Base-by-base conservation (phyloP, 2,797 vertebrate species). In the Aphelocoma californica region DNA sequence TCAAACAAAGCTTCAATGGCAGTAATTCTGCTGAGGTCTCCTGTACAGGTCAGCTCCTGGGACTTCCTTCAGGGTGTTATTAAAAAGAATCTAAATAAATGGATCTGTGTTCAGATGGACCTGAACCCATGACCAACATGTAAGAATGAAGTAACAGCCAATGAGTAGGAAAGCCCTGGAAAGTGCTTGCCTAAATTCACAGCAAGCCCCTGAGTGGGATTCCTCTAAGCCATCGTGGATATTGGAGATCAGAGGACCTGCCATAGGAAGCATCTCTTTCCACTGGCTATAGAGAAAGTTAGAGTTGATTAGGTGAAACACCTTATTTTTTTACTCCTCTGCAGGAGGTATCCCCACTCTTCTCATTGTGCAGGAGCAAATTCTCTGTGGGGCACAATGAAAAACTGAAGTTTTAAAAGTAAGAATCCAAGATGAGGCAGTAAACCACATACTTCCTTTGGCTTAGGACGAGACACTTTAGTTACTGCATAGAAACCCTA, bases 61-160 rank as follows among this genome's bases (percentile, higher is more conserved):
- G 23, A 25, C 45, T 64, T 67, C 14, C 21, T 67, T 87, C 34
- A 17, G 18, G 14, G 8, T 14, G 14, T 45, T 70, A 25, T n/a
- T 89, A 13, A 60, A 62, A 91, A 40, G 21, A 74, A 17, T 53
- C 51, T 28, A 66, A 56, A 72, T 31, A 77, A 73, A 62, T 10
- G 78, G 40, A 47, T 28, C 50, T 86, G 24, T n/a, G 7, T 67
- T 79, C 44, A 36, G 5, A 15, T 29, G 14, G 26, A 32, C 23
- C 48, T 38, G 31, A 93, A 58, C 11, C 48, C 14, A 21, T 20
- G 38, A 62, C 31, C 18, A 62, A 18, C 1, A 0, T 0, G 0
- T 60, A 32, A 66, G n/a, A 80, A 62, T 60, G 48, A 67, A 56
- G 29, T 31, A 75, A 56, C 19, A 40, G 8, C 2, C 29, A 38